Conservation (phyloP, 2,113 vertebrate species). For the Apteryx mantelli region DNA sequence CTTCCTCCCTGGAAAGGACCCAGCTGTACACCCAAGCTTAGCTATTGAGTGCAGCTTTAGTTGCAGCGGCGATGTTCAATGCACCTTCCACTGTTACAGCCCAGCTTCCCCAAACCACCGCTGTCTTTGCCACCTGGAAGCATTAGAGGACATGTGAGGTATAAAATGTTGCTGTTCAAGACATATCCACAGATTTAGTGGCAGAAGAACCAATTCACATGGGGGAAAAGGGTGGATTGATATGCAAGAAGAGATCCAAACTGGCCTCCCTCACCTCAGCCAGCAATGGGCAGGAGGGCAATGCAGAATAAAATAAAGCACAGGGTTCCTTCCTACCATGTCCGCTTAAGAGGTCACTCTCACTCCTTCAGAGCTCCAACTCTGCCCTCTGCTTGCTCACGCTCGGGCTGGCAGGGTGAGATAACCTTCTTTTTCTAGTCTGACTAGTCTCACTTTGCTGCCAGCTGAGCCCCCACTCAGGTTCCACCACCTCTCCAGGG, state of each 20-base stretch:
- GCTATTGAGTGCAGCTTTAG: background rate
- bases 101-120: accelerated
- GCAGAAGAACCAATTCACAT: background rate
- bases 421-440: background rate
- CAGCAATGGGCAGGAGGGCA: background rate
- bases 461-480: background rate
- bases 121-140: background rate
- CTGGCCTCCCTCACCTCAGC: background rate
- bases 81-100: background rate
- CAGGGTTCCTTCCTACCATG: background rate
- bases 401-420: background rate
- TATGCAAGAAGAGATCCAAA: background rate
- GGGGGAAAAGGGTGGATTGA: background rate
- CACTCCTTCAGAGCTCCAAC: background rate
- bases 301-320: background rate
- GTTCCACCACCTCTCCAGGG: too few relatives aligned
- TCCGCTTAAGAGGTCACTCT: background rate
- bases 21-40: too few relatives aligned
- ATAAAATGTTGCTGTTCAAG: background rate
- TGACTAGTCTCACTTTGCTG: background rate
- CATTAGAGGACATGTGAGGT: background rate
- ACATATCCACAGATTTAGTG: background rate
- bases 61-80: accelerated
- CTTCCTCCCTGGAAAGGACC: too few relatives aligned
- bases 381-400: background rate